Evolutionary conservation across 1,140 invertebrate species (phyloP), one percentile per base, ranked within the genome.

Genomic region (Heliconius eleuchia): DNA sequence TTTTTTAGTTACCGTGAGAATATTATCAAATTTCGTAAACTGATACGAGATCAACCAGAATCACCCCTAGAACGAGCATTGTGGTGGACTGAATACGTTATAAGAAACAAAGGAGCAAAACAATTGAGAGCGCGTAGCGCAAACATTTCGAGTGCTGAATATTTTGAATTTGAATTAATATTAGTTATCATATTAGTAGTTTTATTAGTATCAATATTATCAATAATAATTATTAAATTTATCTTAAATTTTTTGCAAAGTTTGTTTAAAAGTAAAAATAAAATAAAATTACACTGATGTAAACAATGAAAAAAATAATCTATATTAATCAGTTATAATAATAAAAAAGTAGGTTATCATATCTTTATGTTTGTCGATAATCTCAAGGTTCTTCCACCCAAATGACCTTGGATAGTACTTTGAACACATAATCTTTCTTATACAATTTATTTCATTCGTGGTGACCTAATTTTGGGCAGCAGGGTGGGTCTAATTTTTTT

Each of bases 1-100:
- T 72, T 42, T 74, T 84, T 37, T 77, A 88, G 87, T 55, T 88
- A 86, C 57, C 81, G 80, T 11, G 70, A 78, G 3, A 88, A 88
- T 34, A 77, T 86, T 16, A 8, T 55, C 1, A 72, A 72, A 16
- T 76, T 88, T 18, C 55, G 37, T 19, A 72, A 42, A 39, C 18
- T 72, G 7, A 72, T 72, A 37, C 71, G 37, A 39, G 71, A 72
- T 42, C 71, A 72, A 72, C 71, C 71, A 39, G 71, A 72, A 3
- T n/a, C 71, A 39, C 71, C 71, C 0, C 37, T 72, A 18, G n/a
- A 72, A 39, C 34, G 71, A 7, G 71, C 71, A 7, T 37, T 72
- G 71, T 72, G 34, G 34, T 37, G 71, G 71, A 3, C 30, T 37
- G 71, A 72, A 39, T 72, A 72, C n/a, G 71, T 72, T 19, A 72